Percentiles rank a stretch among this genome's conserved stretches.
These are phyloP conservation scores for Acromyrmex heyeri DNA, from an alignment of 1,140 invertebrate genomes.

Conservation along the genomic window DNA sequence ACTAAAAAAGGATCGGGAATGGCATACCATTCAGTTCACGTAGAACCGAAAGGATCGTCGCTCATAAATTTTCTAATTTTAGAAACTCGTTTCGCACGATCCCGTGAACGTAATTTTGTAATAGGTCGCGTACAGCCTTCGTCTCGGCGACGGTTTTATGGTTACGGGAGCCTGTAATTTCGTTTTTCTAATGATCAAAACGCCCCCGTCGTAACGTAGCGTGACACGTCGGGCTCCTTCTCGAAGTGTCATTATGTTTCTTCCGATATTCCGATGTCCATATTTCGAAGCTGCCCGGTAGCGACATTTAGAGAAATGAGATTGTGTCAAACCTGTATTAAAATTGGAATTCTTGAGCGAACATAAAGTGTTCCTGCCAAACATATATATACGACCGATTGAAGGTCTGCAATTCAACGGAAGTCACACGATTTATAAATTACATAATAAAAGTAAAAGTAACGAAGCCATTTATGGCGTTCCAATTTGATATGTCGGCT, in stretches of 20 bases:
- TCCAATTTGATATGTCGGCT: background rate
- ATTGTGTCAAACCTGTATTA: background rate
- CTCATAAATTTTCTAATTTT: conserved; percentile 80
- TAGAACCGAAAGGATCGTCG: conserved; percentile 68
- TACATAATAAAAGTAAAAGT: conserved; percentile 4
- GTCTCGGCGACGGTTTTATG: background rate
- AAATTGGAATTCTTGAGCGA: conserved; percentile 7
- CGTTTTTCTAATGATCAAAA: conserved; percentile 39
- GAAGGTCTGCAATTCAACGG: background rate
- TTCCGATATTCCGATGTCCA: background rate
- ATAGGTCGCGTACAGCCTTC: conserved; percentile 33
- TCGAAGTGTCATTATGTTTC: conserved; percentile 2
- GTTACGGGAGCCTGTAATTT: conserved; percentile 50
- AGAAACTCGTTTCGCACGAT: conserved; percentile 75
- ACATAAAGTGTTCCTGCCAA: background rate
- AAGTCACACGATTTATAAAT: background rate
- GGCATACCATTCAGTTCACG: conserved; percentile 48
- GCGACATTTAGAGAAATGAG: conserved; percentile 9
- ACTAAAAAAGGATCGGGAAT: conserved; percentile 63
- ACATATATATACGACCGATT: background rate
- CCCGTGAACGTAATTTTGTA: conserved; percentile 66
- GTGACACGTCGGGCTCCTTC: background rate
- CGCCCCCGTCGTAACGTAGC: background rate
- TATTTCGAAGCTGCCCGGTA: background rate
- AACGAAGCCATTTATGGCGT: background rate